These are phyloP conservation scores for Steinernema khuongi DNA, from an alignment of 1,140 invertebrate species.

Conservation along the genomic window DNA sequence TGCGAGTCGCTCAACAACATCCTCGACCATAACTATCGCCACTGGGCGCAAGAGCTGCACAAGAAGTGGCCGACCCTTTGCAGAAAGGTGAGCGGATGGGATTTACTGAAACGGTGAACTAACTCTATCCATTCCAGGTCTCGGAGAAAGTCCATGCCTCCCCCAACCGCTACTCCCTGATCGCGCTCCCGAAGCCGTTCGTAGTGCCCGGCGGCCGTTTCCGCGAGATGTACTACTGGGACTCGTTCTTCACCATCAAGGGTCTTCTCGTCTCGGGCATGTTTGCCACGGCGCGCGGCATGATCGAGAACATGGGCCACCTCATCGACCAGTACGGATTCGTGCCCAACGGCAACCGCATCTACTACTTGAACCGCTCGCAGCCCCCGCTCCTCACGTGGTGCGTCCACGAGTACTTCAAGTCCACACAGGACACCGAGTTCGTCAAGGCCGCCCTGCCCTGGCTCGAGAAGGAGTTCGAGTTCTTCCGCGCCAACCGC, in stretches of 20 bases:
- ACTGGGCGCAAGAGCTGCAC: slow-evolving; percentile 61
- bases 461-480: slow-evolving; percentile 71
- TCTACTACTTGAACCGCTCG: slow-evolving; percentile 77
- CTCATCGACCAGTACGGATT: slow-evolving; percentile 65
- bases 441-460: slow-evolving; percentile 69
- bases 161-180: slow-evolving; percentile 70
- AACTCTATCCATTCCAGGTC: slow-evolving; percentile 54
- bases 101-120: not conserved
- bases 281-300: slow-evolving; percentile 72
- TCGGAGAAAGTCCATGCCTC: slow-evolving; percentile 71
- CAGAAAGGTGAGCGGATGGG: slow-evolving; percentile 61
- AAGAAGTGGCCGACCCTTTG: slow-evolving; percentile 77
- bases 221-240: slow-evolving; percentile 78
- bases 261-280: slow-evolving; percentile 79
- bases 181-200: slow-evolving; percentile 79
- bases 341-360: slow-evolving; percentile 81
- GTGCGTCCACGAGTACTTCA: slow-evolving; percentile 74
- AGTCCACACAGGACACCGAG: slow-evolving; percentile 67
- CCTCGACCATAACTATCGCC: slow-evolving; percentile 66
- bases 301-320: slow-evolving; percentile 65
- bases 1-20: slow-evolving; percentile 60
- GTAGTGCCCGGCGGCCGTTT: slow-evolving; percentile 88
- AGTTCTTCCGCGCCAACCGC: slow-evolving; percentile 67
- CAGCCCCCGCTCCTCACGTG: slow-evolving; percentile 78
- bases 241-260: slow-evolving; percentile 85